Conservation (phyloP, 2,888 invertebrate genomes). For the Sabellastarte sp. region DNA sequence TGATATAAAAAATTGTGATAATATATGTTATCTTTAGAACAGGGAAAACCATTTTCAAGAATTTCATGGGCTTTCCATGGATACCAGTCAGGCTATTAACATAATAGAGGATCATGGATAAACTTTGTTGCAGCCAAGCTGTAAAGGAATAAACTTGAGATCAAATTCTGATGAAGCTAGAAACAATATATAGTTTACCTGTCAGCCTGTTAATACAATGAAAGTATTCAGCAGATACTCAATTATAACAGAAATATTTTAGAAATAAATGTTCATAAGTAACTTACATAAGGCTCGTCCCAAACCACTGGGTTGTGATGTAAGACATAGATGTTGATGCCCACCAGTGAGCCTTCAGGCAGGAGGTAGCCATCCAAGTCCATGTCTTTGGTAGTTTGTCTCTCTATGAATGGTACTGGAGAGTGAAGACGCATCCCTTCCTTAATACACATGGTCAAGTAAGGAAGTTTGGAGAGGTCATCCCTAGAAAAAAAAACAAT, state of each 20-base stretch:
- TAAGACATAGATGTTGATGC: slow-evolving; percentile 38
- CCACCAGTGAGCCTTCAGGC: slow-evolving; percentile 34
- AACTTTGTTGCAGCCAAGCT: too few relatives aligned
- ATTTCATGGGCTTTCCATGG: too few relatives aligned
- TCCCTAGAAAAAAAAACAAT: slow-evolving; percentile 31
- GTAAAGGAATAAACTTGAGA: too few relatives aligned
- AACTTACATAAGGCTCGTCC: slow-evolving; percentile 28
- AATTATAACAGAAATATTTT: not conserved
- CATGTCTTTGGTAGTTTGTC: slow-evolving; percentile 35
- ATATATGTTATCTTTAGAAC: too few relatives aligned
- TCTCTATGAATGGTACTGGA: slow-evolving; percentile 41
- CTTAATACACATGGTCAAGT: slow-evolving; percentile 46
- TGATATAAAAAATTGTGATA: too few relatives aligned
- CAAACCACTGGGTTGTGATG: slow-evolving; percentile 43
- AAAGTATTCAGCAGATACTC: too few relatives aligned
- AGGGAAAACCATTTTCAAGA: too few relatives aligned
- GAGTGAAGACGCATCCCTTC: slow-evolving; percentile 41
- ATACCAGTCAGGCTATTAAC: too few relatives aligned
- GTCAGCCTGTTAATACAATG: too few relatives aligned
- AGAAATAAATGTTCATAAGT: not conserved
- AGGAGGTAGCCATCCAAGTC: slow-evolving; percentile 35
- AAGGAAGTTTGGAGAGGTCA: slow-evolving; percentile 40
- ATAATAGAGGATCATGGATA: too few relatives aligned
- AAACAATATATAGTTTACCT: too few relatives aligned
- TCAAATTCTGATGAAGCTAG: too few relatives aligned